A percentile compares a stretch with the other conserved stretches of the same genome.
These are phyloP conservation scores for Heliconius eleuchia DNA, from an alignment of 1,140 invertebrate species.

Conservation along the genomic window DNA sequence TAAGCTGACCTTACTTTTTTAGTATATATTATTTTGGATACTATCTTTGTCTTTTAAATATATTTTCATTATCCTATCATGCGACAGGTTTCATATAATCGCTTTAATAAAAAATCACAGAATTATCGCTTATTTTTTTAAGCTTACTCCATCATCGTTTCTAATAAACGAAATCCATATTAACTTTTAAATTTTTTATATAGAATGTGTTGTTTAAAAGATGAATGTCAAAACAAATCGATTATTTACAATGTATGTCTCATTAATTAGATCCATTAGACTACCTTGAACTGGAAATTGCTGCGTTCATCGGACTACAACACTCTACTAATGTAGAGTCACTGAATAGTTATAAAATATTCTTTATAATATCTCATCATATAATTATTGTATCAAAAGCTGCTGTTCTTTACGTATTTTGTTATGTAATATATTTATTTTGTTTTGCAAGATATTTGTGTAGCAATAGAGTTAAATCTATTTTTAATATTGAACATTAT, in stretches of 20 bases:
- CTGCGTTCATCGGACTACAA: neutral
- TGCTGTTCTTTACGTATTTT: neutral
- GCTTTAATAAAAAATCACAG: too few relatives aligned
- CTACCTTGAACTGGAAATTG: constrained; percentile 5
- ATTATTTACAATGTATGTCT: neutral
- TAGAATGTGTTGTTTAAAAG: neutral
- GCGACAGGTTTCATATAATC: too few relatives aligned
- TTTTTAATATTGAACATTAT: too few relatives aligned
- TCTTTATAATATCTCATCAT: neutral
- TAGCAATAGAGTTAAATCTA: too few relatives aligned
- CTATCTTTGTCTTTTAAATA: too few relatives aligned
- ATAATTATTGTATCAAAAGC: neutral
- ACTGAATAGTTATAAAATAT: neutral
- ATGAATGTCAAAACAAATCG: neutral
- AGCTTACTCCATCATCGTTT: too few relatives aligned
- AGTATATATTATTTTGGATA: too few relatives aligned
- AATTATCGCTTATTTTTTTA: too few relatives aligned
- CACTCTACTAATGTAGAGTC: neutral
- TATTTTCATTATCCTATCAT: too few relatives aligned
- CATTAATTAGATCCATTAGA: neutral
- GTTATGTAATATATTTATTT: neutral
- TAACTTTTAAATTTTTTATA: neutral
- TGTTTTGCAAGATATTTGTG: too few relatives aligned
- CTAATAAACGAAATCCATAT: too few relatives aligned
- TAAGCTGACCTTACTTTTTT: too few relatives aligned